These are phyloP conservation scores for Typhlichthys subterraneus DNA, from an alignment of 2,797 vertebrate species.

Conservation along the genomic window DNA sequence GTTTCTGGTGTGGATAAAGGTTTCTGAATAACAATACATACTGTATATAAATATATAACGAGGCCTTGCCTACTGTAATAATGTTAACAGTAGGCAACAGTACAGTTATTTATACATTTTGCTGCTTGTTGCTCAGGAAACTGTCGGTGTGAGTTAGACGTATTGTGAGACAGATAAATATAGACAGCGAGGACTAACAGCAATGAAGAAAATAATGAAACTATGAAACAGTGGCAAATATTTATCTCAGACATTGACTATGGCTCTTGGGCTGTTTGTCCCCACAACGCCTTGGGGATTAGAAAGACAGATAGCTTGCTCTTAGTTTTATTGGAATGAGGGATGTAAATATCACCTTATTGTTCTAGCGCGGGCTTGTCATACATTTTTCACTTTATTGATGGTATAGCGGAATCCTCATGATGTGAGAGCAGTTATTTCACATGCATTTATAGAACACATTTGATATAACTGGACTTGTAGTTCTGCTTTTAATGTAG, in stretches of 20 bases:
- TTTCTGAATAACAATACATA: not conserved
- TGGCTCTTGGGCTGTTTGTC: slow-evolving; percentile 9
- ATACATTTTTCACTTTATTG: not conserved
- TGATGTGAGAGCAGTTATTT: not conserved
- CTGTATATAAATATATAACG: slow-evolving; percentile 1
- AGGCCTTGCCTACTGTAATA: not conserved
- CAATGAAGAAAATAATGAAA: slow-evolving; percentile 51
- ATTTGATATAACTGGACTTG: too few species aligned
- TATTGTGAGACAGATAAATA: slow-evolving; percentile 17
- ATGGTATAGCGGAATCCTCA: slow-evolving; percentile 5
- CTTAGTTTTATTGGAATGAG: slow-evolving; percentile 35
- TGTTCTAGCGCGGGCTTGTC: not conserved
- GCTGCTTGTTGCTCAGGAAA: slow-evolving; percentile 39
- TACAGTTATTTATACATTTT: slow-evolving; percentile 33
- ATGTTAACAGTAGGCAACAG: too few species aligned
- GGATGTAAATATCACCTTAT: slow-evolving; percentile 37
- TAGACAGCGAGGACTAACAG: slow-evolving; percentile 12
- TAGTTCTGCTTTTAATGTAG: too few species aligned
- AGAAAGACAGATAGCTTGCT: slow-evolving; percentile 19
- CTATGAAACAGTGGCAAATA: slow-evolving; percentile 38
- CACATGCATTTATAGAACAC: too few species aligned
- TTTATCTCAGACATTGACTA: slow-evolving; percentile 36
- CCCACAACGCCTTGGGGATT: slow-evolving; percentile 24
- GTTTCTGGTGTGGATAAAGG: too few species aligned
- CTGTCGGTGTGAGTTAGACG: slow-evolving; percentile 15